Base-by-base conservation (phyloP, 2,797 vertebrate genomes). In the Aselliscus stoliczkanus region DNA sequence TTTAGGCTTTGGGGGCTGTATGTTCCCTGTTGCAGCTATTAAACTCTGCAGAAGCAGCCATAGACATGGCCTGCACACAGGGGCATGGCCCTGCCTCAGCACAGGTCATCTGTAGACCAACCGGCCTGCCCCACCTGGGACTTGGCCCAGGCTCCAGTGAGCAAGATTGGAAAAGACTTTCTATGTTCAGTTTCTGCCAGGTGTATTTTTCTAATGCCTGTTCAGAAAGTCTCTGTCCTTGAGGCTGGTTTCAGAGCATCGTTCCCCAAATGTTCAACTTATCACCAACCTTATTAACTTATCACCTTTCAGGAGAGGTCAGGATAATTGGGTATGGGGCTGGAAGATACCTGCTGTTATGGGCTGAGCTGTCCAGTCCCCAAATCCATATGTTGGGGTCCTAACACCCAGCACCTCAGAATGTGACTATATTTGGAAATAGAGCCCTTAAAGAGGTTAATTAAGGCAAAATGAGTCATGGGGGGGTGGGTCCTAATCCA, bases 41-140 rank as follows among this genome's bases (percentile, higher is more conserved):
- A 1, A 17, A 0, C 18, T 60, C 39, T 37, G 34, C 0, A 21
- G 44, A 87, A 77, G 60, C 65, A 64, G 47, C 47, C 54, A 20
- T 17, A 29, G 31, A 47, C 11, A 13, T 0, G 2, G 50, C 0
- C 1, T 10, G 2, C 10, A 13, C 0, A 37, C 5, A 64, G 20
- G 25, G 7, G 14, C 0, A 1, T n/a, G 69, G 47, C 21, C 7
- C 5, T 0, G 1, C 5, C 47, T 18, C 31, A 2, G 4, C 0
- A 9, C 21, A 21, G 25, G 8, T 65, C 10, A 0, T 31, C 52
- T n/a, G 7, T 0, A 18, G 13, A 34, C 14, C 2, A 25, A 37
- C 29, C 5, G 5, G 17, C 56, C 5, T 2, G 56, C 23, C 1
- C 1, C 4, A 15, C 21, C 0, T 6, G 2, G 29, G 47, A 14